phyloP scores from a whole-genome alignment of 2,113 vertebrate genomes.

The Mustelus asterias region DNA sequence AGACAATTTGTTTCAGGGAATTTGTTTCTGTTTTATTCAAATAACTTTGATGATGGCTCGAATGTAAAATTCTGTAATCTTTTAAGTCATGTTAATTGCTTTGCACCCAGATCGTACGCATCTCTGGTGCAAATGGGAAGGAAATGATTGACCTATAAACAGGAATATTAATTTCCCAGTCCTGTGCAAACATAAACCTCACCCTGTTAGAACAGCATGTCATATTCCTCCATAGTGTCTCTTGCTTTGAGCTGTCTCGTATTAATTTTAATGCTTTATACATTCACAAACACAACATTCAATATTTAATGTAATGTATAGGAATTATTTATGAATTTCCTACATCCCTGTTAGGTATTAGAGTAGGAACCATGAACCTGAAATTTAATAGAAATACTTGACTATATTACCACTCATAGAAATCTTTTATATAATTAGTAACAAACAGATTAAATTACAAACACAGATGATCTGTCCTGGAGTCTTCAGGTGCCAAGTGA shows the following conservation, averaged over 20 bases:
- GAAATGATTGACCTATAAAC: not conserved
- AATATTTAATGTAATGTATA: not conserved
- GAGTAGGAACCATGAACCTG: too few species aligned
- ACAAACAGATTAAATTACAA: too few species aligned
- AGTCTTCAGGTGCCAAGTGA: too few species aligned
- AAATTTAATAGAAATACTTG: too few species aligned
- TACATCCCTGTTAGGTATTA: too few species aligned
- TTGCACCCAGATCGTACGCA: not conserved
- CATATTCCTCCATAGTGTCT: not conserved
- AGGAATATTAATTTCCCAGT: not conserved
- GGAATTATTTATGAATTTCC: too few species aligned
- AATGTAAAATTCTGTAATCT: not conserved
- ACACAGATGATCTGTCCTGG: too few species aligned
- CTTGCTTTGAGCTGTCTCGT: not conserved
- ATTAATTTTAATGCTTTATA: not conserved
- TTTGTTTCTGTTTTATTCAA: too few species aligned
- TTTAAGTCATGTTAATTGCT: not conserved
- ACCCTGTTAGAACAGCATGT: not conserved
- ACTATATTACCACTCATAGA: too few species aligned
- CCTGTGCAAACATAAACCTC: not conserved
- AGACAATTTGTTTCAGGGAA: not conserved
- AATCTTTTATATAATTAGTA: too few species aligned
- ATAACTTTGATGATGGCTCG: not conserved
- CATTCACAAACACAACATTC: not conserved
- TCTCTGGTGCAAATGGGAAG: not conserved